These are phyloP conservation scores for Amyelois transitella DNA, from an alignment of 1,140 invertebrate genomes.

Conservation along the genomic window DNA sequence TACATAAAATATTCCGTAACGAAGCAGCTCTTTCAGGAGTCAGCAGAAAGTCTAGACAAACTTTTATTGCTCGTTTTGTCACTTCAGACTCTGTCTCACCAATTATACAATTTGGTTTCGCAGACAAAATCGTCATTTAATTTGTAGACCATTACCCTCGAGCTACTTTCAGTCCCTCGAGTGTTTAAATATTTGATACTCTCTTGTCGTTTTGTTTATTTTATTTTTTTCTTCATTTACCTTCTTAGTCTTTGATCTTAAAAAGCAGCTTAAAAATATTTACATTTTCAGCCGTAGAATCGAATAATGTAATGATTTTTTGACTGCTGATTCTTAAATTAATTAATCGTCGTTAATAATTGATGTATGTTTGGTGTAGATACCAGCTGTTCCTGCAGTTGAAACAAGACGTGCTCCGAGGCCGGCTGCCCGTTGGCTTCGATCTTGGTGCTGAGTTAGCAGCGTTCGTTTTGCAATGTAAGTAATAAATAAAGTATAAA, in stretches of 20 bases:
- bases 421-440: slow-evolving; percentile 89
- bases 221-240: not conserved
- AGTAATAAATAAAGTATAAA: slow-evolving; percentile 76
- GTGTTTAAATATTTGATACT: not conserved
- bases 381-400: slow-evolving; percentile 97
- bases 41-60: slow-evolving; percentile 3
- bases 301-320: too few relatives aligned
- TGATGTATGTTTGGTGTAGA: slow-evolving; percentile 73
- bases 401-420: slow-evolving; percentile 95
- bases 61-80: slow-evolving; percentile 4
- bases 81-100: not conserved
- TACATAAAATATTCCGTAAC: slow-evolving; percentile 8
- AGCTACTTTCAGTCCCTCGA: not conserved
- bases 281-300: too few relatives aligned
- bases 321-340: too few relatives aligned
- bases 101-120: not conserved
- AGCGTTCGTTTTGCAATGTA: slow-evolving; percentile 96
- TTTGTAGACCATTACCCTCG: not conserved
- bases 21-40: slow-evolving; percentile 6
- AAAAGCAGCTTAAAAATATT: not conserved
- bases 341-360: not conserved
- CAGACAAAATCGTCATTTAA: not conserved
- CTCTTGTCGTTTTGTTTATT: not conserved
- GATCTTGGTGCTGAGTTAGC: slow-evolving; percentile 94
- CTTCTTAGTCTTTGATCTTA: not conserved